phyloP scores from a whole-genome alignment of 2,797 vertebrate species.

The Xyrichtys novacula region DNA sequence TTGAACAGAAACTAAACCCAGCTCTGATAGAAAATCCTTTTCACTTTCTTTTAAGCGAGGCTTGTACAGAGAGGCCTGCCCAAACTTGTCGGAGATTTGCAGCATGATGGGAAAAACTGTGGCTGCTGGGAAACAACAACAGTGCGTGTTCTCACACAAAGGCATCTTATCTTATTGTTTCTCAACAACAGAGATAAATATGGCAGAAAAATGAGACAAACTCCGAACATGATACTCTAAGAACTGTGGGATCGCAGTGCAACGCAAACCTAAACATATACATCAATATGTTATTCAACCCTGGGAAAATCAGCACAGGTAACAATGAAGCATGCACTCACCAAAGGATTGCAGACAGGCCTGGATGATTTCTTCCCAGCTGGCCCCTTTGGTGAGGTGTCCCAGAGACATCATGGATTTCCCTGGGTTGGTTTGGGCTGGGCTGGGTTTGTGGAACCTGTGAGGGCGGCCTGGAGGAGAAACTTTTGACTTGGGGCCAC shows the following conservation, averaged over 20 bases:
- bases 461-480: constrained; percentile 86
- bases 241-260: not conserved
- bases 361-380: constrained; percentile 94
- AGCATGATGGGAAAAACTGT: constrained; percentile 2
- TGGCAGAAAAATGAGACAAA: not conserved
- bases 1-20: not conserved
- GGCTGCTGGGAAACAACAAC: constrained; percentile 14
- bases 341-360: constrained; percentile 94
- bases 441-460: constrained; percentile 82
- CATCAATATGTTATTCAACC: not conserved
- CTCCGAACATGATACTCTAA: not conserved
- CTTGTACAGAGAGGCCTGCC: constrained; percentile 16
- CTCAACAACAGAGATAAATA: constrained; percentile 1
- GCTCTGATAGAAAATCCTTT: constrained; percentile 10
- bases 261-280: not conserved
- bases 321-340: constrained; percentile 80
- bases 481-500: constrained; percentile 84
- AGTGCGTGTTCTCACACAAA: not conserved
- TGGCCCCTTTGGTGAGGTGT: constrained; percentile 91
- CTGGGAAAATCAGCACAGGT: not conserved
- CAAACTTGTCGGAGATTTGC: constrained; percentile 30
- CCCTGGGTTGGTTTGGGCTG: constrained; percentile 82
- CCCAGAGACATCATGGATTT: constrained; percentile 89
- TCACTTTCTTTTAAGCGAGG: constrained; percentile 7
- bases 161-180: constrained; percentile 3